Evolutionary conservation across 2,113 vertebrate species (phyloP).

Genomic region (Clupea harengus): DNA sequence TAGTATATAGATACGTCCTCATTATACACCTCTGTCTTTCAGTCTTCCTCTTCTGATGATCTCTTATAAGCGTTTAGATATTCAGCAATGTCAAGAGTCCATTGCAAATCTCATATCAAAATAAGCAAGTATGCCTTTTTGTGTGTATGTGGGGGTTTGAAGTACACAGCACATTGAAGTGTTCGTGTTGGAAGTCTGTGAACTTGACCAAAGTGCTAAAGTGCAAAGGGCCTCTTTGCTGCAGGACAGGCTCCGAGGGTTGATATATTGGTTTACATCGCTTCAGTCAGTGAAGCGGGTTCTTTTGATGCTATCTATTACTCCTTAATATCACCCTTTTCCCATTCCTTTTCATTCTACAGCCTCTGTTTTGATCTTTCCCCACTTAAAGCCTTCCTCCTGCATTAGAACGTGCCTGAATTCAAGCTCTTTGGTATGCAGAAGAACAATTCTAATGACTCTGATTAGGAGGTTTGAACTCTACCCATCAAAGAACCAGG

Average conservation of each 20-base stretch:
- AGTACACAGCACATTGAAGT: constrained; percentile 31
- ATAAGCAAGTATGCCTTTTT: constrained; percentile 1
- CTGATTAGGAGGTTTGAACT: constrained; percentile 52
- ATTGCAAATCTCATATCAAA: constrained; percentile 1
- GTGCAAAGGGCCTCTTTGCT: constrained; percentile 37
- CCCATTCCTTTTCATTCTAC: constrained; percentile 28
- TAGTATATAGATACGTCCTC: not conserved
- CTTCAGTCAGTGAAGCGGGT: constrained; percentile 34
- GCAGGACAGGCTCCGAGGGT: constrained; percentile 14
- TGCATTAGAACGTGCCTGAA: constrained; percentile 58
- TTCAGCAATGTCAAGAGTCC: not conserved
- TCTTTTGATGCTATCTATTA: constrained; percentile 23
- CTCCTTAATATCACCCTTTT: constrained; percentile 28
- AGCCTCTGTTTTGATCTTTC: constrained; percentile 7
- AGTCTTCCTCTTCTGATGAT: not conserved
- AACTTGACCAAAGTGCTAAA: constrained; percentile 41
- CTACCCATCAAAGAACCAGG: constrained; percentile 46
- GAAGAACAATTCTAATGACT: constrained; percentile 44
- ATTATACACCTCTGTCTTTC: not conserved
- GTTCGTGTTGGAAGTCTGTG: constrained; percentile 39
- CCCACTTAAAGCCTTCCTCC: constrained; percentile 50
- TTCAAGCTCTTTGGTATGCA: constrained; percentile 56
- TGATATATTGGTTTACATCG: constrained; percentile 36
- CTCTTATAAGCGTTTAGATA: not conserved
- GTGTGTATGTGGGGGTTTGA: constrained; percentile 30